A percentile compares a stretch with the other conserved stretches of the same genome.
These are phyloP conservation scores for Andrena bicolor DNA, from an alignment of 2,888 invertebrate genomes.

Conservation along the genomic window DNA sequence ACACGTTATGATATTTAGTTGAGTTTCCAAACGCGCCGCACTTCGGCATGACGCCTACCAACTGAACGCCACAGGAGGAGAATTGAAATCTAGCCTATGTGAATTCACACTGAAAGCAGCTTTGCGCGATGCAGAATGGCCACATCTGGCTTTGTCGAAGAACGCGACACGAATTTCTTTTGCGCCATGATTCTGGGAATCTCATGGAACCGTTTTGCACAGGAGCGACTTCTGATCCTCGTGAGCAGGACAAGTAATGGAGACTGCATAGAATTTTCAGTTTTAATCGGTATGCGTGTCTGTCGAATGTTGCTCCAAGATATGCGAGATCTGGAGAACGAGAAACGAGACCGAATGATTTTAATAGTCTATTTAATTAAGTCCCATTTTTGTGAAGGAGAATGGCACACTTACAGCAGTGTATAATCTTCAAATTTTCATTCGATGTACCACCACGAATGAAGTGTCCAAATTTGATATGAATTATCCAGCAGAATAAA, in stretches of 20 bases:
- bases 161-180: not conserved
- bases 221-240: not conserved
- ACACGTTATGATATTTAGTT: not conserved
- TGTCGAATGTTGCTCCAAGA: not conserved
- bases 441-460: too few relatives aligned
- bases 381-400: too few relatives aligned
- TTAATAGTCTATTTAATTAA: too few relatives aligned
- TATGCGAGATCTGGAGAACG: too few relatives aligned
- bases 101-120: slow-evolving; percentile 64
- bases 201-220: slow-evolving; percentile 9
- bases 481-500: too few relatives aligned
- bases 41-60: slow-evolving; percentile 4
- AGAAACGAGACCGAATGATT: too few relatives aligned
- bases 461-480: too few relatives aligned
- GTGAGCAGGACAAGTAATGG: slow-evolving; percentile 1
- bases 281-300: too few relatives aligned
- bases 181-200: slow-evolving; percentile 11
- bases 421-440: too few relatives aligned
- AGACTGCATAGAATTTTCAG: not conserved
- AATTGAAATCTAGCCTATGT: slow-evolving; percentile 46
- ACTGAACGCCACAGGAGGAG: slow-evolving; percentile 9
- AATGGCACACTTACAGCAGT: too few relatives aligned
- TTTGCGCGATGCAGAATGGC: slow-evolving; percentile 40
- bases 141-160: slow-evolving; percentile 32
- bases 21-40: slow-evolving; percentile 29